Conservation (phyloP, 2,113 vertebrate genomes). For the Pterocles gutturalis region DNA sequence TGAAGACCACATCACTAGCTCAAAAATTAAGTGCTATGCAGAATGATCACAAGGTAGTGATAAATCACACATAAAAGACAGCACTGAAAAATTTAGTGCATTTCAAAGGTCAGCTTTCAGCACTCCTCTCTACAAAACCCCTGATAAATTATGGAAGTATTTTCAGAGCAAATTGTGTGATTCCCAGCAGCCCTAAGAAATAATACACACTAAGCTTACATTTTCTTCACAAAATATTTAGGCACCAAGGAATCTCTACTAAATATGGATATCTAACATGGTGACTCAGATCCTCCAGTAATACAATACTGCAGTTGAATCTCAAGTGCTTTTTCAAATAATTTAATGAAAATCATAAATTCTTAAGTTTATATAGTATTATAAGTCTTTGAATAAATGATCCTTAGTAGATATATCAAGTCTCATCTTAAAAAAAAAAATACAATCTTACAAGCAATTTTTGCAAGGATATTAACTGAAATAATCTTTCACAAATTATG, state of each 20-base stretch:
- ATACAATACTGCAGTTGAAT: background rate
- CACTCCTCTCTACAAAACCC: background rate
- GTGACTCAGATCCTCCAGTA: background rate
- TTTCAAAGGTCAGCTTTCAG: constrained; percentile 27
- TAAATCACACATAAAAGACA: constrained; percentile 1
- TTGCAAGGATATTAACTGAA: background rate
- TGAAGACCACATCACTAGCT: background rate
- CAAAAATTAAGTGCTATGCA: background rate
- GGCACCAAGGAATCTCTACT: background rate
- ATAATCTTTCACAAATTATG: background rate
- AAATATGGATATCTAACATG: background rate
- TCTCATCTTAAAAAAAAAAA: background rate
- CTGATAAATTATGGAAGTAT: background rate
- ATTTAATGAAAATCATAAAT: background rate
- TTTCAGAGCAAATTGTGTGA: background rate
- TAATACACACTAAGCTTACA: background rate
- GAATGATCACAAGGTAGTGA: background rate
- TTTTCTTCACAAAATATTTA: background rate
- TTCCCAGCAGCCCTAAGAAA: background rate
- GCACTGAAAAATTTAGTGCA: background rate
- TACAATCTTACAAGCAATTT: background rate
- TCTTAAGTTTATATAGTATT: background rate
- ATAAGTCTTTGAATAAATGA: background rate
- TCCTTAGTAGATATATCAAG: background rate
- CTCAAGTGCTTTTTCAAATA: background rate